Conservation (phyloP, 1,140 invertebrate species). For the Druon quercuslanigerum region DNA sequence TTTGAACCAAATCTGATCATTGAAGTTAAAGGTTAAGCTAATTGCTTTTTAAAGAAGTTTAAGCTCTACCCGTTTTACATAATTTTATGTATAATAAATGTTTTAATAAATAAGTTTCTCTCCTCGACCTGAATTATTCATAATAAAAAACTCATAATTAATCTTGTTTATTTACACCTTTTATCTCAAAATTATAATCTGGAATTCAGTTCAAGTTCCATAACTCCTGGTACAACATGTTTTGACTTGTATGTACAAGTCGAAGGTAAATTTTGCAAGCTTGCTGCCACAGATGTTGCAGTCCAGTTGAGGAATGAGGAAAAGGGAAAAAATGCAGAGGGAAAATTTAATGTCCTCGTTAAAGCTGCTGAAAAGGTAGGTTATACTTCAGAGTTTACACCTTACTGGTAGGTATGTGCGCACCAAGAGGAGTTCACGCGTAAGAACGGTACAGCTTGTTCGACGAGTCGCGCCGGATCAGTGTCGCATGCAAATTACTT, state of each 20-base stretch:
- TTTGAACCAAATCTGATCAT: no score
- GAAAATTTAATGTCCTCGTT: slow-evolving; percentile 57
- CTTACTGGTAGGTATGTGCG: slow-evolving; percentile 43
- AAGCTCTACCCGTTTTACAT: no score
- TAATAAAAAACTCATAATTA: no score
- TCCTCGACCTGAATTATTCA: no score
- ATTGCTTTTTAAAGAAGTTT: no score
- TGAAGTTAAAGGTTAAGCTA: no score
- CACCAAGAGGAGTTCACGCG: slow-evolving; percentile 38
- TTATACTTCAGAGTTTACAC: slow-evolving; percentile 49
- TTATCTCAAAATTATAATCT: no score
- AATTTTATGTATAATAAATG: no score
- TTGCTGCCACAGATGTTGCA: not conserved
- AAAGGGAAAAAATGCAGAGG: not conserved
- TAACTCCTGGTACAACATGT: not conserved
- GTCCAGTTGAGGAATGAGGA: slow-evolving; percentile 13
- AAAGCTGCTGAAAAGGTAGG: slow-evolving; percentile 58
- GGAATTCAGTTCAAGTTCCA: not conserved
- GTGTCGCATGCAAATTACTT: slow-evolving; percentile 53
- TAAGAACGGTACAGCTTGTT: slow-evolving; percentile 59
- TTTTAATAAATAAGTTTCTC: no score
- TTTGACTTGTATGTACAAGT: not conserved
- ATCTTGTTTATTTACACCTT: no score
- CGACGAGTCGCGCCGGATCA: slow-evolving; percentile 55
- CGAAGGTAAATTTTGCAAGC: not conserved